Conservation (phyloP, 2,113 vertebrate species). For the Rhea americana region DNA sequence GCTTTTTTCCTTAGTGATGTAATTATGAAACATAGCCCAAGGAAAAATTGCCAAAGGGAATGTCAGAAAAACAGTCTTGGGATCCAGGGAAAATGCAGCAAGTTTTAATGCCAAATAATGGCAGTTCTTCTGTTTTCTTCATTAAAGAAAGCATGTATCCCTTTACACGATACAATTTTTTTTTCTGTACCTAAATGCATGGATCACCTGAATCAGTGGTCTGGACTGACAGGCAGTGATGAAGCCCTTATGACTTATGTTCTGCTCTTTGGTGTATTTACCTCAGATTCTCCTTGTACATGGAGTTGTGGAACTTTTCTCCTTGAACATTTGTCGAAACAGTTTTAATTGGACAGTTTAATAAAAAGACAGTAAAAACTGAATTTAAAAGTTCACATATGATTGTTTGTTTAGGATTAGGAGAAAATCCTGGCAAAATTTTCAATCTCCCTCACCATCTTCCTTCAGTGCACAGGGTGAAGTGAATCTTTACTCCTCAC, state of each 20-base stretch:
- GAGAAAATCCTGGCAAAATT: not conserved
- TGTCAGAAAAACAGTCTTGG: not conserved
- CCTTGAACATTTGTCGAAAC: not conserved
- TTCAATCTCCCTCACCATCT: not conserved
- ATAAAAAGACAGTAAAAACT: not conserved
- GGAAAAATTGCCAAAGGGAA: not conserved
- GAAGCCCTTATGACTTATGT: not conserved
- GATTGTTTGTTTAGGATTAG: not conserved
- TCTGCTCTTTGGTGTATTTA: not conserved
- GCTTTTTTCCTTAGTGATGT: not conserved
- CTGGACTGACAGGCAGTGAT: not conserved
- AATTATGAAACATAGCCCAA: not conserved
- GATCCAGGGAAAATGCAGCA: not conserved
- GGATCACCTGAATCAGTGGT: not conserved
- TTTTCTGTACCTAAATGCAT: not conserved
- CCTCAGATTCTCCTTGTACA: not conserved
- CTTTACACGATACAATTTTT: fast-evolving
- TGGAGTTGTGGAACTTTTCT: not conserved
- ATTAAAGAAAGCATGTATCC: not conserved
- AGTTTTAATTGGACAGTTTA: not conserved
- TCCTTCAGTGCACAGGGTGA: not conserved
- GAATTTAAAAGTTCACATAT: fast-evolving
- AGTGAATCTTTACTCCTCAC: fast-evolving
- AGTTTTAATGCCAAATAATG: not conserved
- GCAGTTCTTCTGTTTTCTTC: not conserved